Conservation (phyloP, 2,797 vertebrate species). For the Pygocentrus nattereri region DNA sequence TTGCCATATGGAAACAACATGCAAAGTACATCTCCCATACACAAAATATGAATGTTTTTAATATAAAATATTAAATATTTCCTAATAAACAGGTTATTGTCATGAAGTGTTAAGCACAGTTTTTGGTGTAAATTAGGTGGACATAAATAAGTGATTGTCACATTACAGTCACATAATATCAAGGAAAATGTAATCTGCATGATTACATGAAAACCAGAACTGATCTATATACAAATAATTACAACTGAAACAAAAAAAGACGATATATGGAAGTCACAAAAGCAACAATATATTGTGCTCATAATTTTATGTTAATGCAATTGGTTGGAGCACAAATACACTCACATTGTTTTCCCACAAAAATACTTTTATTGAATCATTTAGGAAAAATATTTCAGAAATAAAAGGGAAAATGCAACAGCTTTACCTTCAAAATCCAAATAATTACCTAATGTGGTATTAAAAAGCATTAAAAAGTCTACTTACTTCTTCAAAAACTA, state of each 20-base stretch:
- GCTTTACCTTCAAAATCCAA: background rate
- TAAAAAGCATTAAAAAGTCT: slow-evolving; percentile 6
- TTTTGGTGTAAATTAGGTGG: too few species aligned
- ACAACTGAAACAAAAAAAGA: too few species aligned
- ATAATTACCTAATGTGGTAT: background rate
- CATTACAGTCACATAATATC: too few species aligned
- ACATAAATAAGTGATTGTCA: too few species aligned
- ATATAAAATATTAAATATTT: too few species aligned
- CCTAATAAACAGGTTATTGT: too few species aligned
- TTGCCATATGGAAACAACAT: too few species aligned
- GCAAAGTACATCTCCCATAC: too few species aligned
- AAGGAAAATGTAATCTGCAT: background rate
- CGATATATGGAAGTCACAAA: background rate
- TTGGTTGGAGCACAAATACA: background rate
- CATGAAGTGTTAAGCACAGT: too few species aligned
- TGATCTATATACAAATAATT: too few species aligned
- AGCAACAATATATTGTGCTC: background rate
- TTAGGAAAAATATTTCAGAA: background rate
- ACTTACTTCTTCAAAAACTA: background rate
- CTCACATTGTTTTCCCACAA: slow-evolving; percentile 31
- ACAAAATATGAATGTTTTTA: too few species aligned
- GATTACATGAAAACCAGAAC: background rate
- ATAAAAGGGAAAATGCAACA: background rate
- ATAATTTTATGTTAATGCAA: background rate
- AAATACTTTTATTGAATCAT: slow-evolving; percentile 48